Evolutionary conservation across 1,140 invertebrate species (phyloP).

Genomic region (Chionoecetes opilio): DNA sequence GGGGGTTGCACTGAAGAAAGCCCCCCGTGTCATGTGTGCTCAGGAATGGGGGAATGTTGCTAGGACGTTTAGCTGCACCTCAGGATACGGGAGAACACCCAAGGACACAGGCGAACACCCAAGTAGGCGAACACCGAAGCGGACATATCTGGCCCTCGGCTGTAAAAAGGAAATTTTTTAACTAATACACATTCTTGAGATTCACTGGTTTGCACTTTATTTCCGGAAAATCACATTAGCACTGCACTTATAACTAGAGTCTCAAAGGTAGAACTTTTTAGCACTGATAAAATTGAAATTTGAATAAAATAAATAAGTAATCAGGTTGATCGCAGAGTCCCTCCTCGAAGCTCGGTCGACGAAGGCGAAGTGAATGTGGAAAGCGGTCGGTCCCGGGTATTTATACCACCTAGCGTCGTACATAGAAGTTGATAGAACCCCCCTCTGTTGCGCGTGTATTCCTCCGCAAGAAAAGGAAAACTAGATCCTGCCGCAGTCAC

Average conservation of each 20-base stretch:
- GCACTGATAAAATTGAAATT: background rate
- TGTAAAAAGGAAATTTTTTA: constrained; percentile 1
- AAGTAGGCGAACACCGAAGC: background rate
- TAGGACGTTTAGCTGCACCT: constrained; percentile 24
- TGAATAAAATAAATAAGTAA: background rate
- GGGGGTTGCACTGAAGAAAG: background rate
- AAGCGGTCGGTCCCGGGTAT: background rate
- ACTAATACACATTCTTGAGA: background rate
- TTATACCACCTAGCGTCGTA: background rate
- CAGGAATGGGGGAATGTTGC: background rate
- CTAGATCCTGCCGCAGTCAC: background rate
- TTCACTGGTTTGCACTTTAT: constrained; percentile 4
- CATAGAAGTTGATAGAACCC: background rate
- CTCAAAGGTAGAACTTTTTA: background rate
- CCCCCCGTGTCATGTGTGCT: background rate
- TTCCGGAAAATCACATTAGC: background rate
- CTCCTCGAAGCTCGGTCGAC: background rate
- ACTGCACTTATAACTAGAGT: background rate
- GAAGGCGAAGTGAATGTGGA: background rate
- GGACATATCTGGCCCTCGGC: constrained; percentile 1
- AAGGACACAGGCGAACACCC: background rate
- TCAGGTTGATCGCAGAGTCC: background rate
- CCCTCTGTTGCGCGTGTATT: background rate
- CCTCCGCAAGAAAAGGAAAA: background rate
- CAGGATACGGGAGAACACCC: constrained; percentile 3